phyloP scores from a whole-genome alignment of 2,888 invertebrate genomes.

The Camponotus fellah region DNA sequence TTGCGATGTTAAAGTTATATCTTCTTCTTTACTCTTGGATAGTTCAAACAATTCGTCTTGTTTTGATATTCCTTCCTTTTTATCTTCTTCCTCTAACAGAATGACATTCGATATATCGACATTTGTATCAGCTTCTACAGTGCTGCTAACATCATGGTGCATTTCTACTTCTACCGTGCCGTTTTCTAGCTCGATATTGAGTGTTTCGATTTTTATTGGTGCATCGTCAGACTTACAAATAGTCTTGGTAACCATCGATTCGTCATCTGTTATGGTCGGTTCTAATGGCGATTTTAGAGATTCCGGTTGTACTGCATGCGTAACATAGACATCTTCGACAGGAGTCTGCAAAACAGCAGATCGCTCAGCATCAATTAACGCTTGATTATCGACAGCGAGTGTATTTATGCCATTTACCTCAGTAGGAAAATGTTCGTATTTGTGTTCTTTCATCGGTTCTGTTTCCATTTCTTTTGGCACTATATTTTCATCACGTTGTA shows the following conservation, averaged over 20 bases:
- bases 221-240: constrained; percentile 84
- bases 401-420: constrained; percentile 77
- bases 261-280: constrained; percentile 76
- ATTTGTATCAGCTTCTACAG: constrained; percentile 79
- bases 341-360: constrained; percentile 79
- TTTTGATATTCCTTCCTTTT: not conserved
- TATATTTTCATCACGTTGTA: constrained; percentile 31
- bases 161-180: constrained; percentile 85
- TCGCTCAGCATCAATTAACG: constrained; percentile 76
- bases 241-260: constrained; percentile 72
- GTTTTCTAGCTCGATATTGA: constrained; percentile 80
- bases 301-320: constrained; percentile 45
- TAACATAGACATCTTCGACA: constrained; percentile 67
- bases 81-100: constrained; percentile 71
- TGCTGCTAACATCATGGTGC: constrained; percentile 82
- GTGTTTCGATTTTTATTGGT: constrained; percentile 79
- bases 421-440: constrained; percentile 69
- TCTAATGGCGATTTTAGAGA: constrained; percentile 67
- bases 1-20: not conserved
- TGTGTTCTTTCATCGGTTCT: constrained; percentile 68
- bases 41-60: not conserved
- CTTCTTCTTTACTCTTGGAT: not conserved
- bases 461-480: constrained; percentile 14
- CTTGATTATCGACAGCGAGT: constrained; percentile 56
- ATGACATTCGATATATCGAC: constrained; percentile 65